Percentiles rank a stretch among this genome's conserved stretches.
Evolutionary conservation across 2,797 vertebrate species (phyloP).

Genomic region (Esox masquinongy): DNA sequence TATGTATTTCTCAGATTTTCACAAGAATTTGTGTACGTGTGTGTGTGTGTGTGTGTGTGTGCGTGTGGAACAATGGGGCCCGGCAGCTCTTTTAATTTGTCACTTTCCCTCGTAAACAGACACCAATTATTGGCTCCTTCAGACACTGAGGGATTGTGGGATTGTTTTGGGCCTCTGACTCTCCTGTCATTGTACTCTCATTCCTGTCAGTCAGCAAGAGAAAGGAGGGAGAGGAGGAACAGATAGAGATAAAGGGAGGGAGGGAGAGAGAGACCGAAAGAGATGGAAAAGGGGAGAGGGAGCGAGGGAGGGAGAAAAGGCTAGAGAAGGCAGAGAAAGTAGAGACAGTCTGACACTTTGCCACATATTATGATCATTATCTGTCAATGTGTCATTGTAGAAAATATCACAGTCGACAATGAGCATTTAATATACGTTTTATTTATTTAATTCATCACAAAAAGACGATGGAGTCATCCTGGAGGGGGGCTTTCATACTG

Average conservation of each 20-base stretch:
- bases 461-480: constrained; percentile 15
- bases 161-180: constrained; percentile 16
- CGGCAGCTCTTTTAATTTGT: constrained; percentile 35
- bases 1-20: too few species aligned
- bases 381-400: constrained; percentile 31
- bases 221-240: background rate
- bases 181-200: constrained; percentile 21
- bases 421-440: constrained; percentile 51
- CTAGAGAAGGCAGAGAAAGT: background rate
- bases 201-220: constrained; percentile 9
- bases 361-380: constrained; percentile 53
- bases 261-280: background rate
- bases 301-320: background rate
- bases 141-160: constrained; percentile 10
- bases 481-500: constrained; percentile 11
- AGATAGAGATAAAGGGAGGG: background rate
- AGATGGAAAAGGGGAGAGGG: background rate
- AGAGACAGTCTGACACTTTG: constrained; percentile 17
- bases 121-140: constrained; percentile 21
- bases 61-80: background rate
- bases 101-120: constrained; percentile 29
- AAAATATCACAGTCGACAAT: constrained; percentile 43
- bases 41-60: background rate
- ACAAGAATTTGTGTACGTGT: background rate
- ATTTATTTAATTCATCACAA: constrained; percentile 38